phyloP scores from a whole-genome alignment of 2,888 invertebrate species.

The Troilus luridus region DNA sequence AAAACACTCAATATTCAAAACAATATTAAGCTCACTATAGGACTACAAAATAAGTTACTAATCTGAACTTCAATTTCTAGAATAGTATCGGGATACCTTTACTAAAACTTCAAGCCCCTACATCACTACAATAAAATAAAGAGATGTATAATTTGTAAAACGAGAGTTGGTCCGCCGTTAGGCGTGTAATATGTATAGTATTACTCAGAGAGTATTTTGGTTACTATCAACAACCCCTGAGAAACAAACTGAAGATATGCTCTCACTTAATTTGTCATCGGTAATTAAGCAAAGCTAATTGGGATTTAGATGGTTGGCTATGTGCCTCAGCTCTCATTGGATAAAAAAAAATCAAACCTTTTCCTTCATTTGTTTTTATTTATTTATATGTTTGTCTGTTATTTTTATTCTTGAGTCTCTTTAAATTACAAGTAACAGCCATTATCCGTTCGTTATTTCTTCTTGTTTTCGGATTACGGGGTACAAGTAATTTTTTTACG shows the following conservation, averaged over 20 bases:
- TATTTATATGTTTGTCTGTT: not conserved
- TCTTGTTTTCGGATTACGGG: not conserved
- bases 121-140: too few species aligned
- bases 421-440: too few species aligned
- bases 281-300: constrained; percentile 45
- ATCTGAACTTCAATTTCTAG: too few species aligned
- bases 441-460: not conserved
- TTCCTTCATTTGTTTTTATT: constrained; percentile 4
- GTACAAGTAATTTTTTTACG: not conserved
- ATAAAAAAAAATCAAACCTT: not conserved
- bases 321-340: not conserved
- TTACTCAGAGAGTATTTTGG: not conserved
- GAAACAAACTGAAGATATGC: constrained; percentile 20
- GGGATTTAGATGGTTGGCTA: constrained; percentile 44
- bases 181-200: not conserved
- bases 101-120: too few species aligned
- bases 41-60: too few species aligned
- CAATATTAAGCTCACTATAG: too few species aligned
- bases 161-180: too few species aligned
- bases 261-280: constrained; percentile 41
- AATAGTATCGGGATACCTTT: too few species aligned
- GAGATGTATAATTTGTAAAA: too few species aligned
- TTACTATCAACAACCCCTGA: not conserved
- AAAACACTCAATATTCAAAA: too few species aligned
- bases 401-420: not conserved